Conservation (phyloP, 2,797 vertebrate species). For the Channallabes apus region DNA sequence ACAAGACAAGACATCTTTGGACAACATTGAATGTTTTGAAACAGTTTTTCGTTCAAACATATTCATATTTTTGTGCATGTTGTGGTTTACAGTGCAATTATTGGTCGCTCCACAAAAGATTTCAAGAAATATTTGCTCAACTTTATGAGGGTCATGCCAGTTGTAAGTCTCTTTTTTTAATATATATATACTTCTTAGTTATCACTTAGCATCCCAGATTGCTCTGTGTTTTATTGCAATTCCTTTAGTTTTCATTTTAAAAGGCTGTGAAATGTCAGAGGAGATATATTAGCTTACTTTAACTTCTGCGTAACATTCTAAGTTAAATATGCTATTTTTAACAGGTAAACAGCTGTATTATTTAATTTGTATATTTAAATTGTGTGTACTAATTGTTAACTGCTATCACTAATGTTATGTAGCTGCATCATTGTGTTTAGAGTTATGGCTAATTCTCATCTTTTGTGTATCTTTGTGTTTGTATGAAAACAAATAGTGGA, state of each 20-base stretch:
- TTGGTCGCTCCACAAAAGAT: slow-evolving; percentile 91
- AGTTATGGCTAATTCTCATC: background rate
- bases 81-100: slow-evolving; percentile 95
- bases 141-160: slow-evolving; percentile 94
- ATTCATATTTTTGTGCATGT: slow-evolving; percentile 71
- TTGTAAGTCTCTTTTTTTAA: slow-evolving; percentile 82
- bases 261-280: slow-evolving; percentile 51
- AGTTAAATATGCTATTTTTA: background rate
- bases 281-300: slow-evolving; percentile 34
- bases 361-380: slow-evolving; percentile 1
- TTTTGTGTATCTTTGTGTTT: slow-evolving; percentile 20
- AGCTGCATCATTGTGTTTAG: background rate
- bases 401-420: background rate
- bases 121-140: slow-evolving; percentile 96
- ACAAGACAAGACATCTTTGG: background rate
- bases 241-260: background rate
- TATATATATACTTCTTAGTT: slow-evolving; percentile 17
- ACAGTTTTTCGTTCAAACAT: background rate
- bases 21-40: slow-evolving; percentile 10
- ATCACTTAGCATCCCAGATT: background rate
- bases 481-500: slow-evolving; percentile 2
- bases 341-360: background rate
- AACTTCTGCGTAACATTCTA: slow-evolving; percentile 32
- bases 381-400: slow-evolving; percentile 3
- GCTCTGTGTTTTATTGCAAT: slow-evolving; percentile 16